Evolutionary conservation across 2,888 invertebrate genomes (phyloP).

Genomic region (Drosophila kambysellisi): DNA sequence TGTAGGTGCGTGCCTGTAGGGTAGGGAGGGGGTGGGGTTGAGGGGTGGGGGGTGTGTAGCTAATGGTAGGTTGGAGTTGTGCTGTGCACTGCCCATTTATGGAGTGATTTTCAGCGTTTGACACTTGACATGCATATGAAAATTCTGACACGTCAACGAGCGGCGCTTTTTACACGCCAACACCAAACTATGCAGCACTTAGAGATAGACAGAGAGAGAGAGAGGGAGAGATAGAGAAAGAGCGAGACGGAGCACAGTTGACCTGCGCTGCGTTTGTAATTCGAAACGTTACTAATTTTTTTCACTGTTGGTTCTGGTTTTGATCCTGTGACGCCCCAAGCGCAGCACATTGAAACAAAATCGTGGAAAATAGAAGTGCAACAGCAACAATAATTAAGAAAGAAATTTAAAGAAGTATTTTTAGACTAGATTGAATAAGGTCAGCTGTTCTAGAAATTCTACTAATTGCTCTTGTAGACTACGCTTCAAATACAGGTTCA

Average conservation of each 20-base stretch:
- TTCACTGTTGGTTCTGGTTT: conserved; percentile 18
- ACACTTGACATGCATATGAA: conserved; percentile 85
- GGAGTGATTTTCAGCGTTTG: conserved; percentile 69
- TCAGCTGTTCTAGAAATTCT: accelerated
- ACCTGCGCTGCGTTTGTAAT: conserved; percentile 57
- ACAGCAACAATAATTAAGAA: background rate
- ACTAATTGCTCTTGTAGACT: background rate
- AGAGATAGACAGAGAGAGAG: background rate
- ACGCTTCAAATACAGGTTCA: background rate
- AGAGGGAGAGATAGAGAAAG: background rate
- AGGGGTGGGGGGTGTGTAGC: conserved; percentile 8
- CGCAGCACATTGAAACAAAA: conserved; percentile 24
- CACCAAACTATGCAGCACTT: conserved; percentile 27
- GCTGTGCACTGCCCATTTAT: conserved; percentile 49
- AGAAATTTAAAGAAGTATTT: background rate
- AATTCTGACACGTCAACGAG: conserved; percentile 85
- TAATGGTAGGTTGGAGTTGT: conserved; percentile 3
- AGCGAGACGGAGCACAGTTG: background rate
- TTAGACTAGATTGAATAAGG: background rate
- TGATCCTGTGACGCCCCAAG: conserved; percentile 9
- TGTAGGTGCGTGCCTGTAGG: conserved; percentile 63
- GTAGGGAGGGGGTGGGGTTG: conserved; percentile 1
- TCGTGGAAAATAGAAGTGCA: background rate
- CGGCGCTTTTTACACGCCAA: conserved; percentile 56
- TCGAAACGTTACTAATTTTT: conserved; percentile 69